phyloP scores from a whole-genome alignment of 2,113 vertebrate species.

The Ramphastos sulfuratus region DNA sequence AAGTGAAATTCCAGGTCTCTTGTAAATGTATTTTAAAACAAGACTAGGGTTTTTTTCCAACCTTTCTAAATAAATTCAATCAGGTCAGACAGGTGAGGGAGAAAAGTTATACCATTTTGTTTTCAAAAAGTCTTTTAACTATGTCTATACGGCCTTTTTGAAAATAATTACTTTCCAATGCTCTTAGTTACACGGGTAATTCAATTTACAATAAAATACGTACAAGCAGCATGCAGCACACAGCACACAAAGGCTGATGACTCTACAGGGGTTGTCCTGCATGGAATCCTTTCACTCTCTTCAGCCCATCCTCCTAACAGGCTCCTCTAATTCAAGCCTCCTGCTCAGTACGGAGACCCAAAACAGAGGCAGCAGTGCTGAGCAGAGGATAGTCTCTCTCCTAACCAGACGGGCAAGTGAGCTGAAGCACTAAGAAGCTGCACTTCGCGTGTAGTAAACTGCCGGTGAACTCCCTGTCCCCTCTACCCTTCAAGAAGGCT shows the following conservation, averaged over 20 bases:
- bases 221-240: not conserved
- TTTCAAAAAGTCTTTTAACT: not conserved
- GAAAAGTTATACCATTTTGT: not conserved
- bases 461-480: not conserved
- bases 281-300: not conserved
- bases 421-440: not conserved
- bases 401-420: not conserved
- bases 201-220: constrained; percentile 25
- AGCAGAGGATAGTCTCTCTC: not conserved
- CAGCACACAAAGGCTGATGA: not conserved
- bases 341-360: not conserved
- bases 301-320: not conserved
- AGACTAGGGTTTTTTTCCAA: not conserved
- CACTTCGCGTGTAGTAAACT: not conserved
- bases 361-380: rapidly evolving
- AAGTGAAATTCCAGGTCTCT: constrained; percentile 44
- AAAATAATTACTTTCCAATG: constrained; percentile 30
- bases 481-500: not conserved
- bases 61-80: not conserved
- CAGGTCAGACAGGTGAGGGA: not conserved
- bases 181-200: constrained; percentile 10
- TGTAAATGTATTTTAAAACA: constrained; percentile 35
- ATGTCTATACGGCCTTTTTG: not conserved
- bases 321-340: not conserved
- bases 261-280: not conserved